Evolutionary conservation across 2,797 vertebrate species (phyloP).

Genomic region (Myotis findleyi): DNA sequence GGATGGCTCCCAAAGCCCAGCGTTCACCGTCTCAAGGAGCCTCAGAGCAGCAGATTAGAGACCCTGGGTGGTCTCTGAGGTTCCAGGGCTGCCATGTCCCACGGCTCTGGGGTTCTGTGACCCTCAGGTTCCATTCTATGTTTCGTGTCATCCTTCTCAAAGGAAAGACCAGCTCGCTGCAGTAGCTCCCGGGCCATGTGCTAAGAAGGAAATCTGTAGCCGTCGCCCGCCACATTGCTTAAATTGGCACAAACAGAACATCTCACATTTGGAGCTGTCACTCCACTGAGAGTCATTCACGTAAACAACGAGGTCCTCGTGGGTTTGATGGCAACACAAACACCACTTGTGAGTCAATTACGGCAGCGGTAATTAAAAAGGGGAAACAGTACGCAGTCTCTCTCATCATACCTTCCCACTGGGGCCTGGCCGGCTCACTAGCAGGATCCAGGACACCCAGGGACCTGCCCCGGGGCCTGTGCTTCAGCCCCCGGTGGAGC

Average conservation of each 20-base stretch:
- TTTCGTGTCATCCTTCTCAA: background rate
- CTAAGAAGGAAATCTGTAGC: background rate
- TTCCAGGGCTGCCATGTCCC: background rate
- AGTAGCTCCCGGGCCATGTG: background rate
- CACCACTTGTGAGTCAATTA: slow-evolving; percentile 83
- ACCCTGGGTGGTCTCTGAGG: background rate
- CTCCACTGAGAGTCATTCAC: slow-evolving; percentile 79
- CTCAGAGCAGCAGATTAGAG: background rate
- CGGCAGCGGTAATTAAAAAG: slow-evolving; percentile 78
- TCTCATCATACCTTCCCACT: background rate
- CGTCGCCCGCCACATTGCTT: background rate
- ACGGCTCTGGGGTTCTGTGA: background rate
- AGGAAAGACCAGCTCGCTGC: background rate
- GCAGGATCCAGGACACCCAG: background rate
- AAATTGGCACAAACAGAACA: slow-evolving; percentile 62
- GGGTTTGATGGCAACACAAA: slow-evolving; percentile 82
- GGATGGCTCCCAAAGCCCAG: background rate
- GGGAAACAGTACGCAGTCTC: slow-evolving; percentile 53
- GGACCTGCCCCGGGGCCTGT: background rate
- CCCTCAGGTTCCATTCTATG: background rate
- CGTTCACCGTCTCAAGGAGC: background rate
- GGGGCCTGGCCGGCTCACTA: background rate
- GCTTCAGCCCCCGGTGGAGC: background rate
- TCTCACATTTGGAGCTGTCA: slow-evolving; percentile 67
- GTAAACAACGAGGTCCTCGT: slow-evolving; percentile 75